phyloP scores from a whole-genome alignment of 23 tunicate species.

The Trididemnum nubilum region DNA sequence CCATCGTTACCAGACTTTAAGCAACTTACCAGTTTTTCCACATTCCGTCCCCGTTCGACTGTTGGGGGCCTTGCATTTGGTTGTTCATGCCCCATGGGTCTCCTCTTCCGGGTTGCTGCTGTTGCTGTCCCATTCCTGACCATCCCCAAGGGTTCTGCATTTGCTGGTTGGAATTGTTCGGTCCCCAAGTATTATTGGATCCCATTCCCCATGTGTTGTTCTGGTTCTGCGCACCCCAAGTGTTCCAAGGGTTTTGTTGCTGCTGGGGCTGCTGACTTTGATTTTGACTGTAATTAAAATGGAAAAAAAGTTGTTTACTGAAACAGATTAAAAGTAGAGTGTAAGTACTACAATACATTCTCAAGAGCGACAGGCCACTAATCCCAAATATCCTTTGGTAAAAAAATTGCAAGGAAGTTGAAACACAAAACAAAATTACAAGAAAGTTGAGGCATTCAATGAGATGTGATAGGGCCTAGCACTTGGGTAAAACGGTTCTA shows the following conservation, averaged over 20 bases:
- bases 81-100: slow-evolving; percentile 66
- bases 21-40: slow-evolving; percentile 54
- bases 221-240: slow-evolving; percentile 43
- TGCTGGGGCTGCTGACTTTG: slow-evolving; percentile 29
- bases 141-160: slow-evolving; percentile 77
- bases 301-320: neutral
- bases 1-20: neutral
- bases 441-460: too few species aligned
- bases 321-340: too few species aligned
- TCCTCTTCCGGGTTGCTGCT: slow-evolving; percentile 48
- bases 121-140: slow-evolving; percentile 40
- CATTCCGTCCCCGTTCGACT: slow-evolving; percentile 56
- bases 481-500: too few species aligned
- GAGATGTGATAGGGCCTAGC: too few species aligned
- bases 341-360: too few species aligned
- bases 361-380: too few species aligned
- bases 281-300: neutral
- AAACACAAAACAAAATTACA: too few species aligned
- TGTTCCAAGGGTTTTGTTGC: slow-evolving; percentile 59
- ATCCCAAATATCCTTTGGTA: too few species aligned
- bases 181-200: slow-evolving; percentile 59
- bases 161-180: slow-evolving; percentile 39
- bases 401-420: too few species aligned
- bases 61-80: slow-evolving; percentile 13
- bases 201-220: slow-evolving; percentile 34